Percentiles rank a stretch among this genome's conserved stretches.
Evolutionary conservation across 2,113 vertebrate species (phyloP).

Genomic region (Bucco capensis): DNA sequence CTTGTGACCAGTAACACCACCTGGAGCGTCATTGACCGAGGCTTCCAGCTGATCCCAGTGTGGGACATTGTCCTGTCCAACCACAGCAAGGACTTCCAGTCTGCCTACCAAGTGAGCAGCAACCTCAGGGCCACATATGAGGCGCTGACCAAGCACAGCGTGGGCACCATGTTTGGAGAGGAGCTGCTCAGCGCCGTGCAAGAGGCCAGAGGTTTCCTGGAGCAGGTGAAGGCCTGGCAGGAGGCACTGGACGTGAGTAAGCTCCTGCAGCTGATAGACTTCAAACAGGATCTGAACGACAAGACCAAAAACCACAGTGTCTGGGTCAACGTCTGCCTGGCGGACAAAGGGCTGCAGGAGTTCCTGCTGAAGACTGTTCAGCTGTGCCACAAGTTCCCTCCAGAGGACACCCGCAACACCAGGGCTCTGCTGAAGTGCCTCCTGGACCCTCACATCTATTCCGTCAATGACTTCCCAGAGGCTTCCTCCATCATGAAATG

Average conservation of each 20-base stretch:
- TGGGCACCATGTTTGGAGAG: neutral
- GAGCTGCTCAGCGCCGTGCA: neutral
- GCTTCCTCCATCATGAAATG: conserved; percentile 39
- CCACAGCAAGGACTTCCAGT: conserved; percentile 52
- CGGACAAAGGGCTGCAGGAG: conserved; percentile 37
- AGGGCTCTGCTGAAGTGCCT: conserved; percentile 42
- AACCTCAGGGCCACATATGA: conserved; percentile 5
- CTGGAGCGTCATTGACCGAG: conserved; percentile 66
- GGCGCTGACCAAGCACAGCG: neutral
- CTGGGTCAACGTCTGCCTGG: conserved; percentile 65
- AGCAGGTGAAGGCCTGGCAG: conserved; percentile 24
- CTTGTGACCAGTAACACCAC: conserved; percentile 51
- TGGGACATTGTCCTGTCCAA: conserved; percentile 62
- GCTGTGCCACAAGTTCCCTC: neutral
- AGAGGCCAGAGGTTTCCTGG: conserved; percentile 30
- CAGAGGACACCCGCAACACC: neutral
- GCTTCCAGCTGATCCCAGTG: conserved; percentile 53
- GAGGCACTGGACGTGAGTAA: neutral
- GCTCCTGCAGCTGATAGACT: neutral
- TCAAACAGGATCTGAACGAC: conserved; percentile 35
- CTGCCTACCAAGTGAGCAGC: neutral
- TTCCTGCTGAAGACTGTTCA: conserved; percentile 27
- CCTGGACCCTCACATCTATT: conserved; percentile 50
- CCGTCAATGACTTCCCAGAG: conserved; percentile 49
- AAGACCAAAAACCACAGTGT: neutral